These are phyloP conservation scores for Drosophila baimaii DNA, from an alignment of 1,140 invertebrate genomes.

Conservation along the genomic window DNA sequence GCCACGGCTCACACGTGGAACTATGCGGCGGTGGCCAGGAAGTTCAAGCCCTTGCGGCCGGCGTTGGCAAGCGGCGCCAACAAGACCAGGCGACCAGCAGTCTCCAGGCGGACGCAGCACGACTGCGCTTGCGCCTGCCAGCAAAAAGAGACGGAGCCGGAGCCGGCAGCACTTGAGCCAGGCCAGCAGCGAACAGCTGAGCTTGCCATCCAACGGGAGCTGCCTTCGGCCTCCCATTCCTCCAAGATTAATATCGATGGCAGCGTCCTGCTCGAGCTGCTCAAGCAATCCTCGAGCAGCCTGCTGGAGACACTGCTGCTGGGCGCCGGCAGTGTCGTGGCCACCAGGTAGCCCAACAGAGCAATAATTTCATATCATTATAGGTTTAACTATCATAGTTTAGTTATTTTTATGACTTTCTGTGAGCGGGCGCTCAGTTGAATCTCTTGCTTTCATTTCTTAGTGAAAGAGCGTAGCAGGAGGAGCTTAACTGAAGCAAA, in stretches of 20 bases:
- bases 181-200: conserved; percentile 56
- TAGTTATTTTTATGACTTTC: no score
- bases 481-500: no score
- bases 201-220: conserved; percentile 33
- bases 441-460: background rate
- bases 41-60: conserved; percentile 77
- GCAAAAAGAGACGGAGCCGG: conserved; percentile 31
- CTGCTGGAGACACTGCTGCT: conserved; percentile 66
- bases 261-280: conserved; percentile 62
- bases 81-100: conserved; percentile 73
- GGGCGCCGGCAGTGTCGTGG: conserved; percentile 61
- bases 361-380: no score
- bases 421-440: no score
- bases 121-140: conserved; percentile 75
- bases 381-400: no score
- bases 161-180: conserved; percentile 35
- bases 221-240: background rate
- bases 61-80: conserved; percentile 76
- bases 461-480: no score
- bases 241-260: conserved; percentile 46
- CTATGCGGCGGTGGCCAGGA: conserved; percentile 78
- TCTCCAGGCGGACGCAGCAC: conserved; percentile 24
- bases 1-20: conserved; percentile 64
- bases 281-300: conserved; percentile 70
- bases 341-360: conserved; percentile 42